These are phyloP conservation scores for Ophiodon elongatus DNA, from an alignment of 2,113 vertebrate genomes.

Conservation along the genomic window DNA sequence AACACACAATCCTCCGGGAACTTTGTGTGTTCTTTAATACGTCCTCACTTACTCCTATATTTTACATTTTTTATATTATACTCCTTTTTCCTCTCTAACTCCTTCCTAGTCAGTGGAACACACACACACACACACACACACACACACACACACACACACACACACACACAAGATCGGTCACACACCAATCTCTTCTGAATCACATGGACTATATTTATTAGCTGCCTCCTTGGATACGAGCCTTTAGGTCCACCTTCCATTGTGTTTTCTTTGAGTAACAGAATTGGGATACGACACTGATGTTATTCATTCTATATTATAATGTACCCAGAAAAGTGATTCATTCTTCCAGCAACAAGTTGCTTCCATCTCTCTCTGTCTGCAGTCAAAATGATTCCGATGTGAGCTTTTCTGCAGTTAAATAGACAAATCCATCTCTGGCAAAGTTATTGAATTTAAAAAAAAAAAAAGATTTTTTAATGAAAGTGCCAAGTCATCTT, in stretches of 20 bases:
- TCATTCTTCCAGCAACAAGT: not conserved
- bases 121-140: no score
- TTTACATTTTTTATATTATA: no score
- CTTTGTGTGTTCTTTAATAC: not conserved
- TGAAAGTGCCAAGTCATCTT: conserved; percentile 8
- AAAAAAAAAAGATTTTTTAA: no score
- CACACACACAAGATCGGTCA: not conserved
- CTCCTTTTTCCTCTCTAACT: not conserved
- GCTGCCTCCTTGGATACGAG: no score
- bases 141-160: not conserved
- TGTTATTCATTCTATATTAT: not conserved
- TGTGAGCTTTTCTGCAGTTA: not conserved
- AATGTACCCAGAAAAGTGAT: not conserved
- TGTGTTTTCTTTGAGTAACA: not conserved
- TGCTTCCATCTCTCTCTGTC: not conserved
- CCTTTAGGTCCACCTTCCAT: not conserved
- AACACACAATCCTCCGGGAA: not conserved
- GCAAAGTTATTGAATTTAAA: conserved; percentile 24
- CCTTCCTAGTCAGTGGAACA: not conserved
- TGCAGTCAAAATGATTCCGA: not conserved
- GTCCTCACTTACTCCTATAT: not conserved
- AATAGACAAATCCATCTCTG: conserved; percentile 5
- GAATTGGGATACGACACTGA: not conserved
- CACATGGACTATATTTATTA: no score
- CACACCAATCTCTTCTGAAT: no score